phyloP scores from a whole-genome alignment of 2,797 vertebrate genomes.

The Hydrolagus colliei region DNA sequence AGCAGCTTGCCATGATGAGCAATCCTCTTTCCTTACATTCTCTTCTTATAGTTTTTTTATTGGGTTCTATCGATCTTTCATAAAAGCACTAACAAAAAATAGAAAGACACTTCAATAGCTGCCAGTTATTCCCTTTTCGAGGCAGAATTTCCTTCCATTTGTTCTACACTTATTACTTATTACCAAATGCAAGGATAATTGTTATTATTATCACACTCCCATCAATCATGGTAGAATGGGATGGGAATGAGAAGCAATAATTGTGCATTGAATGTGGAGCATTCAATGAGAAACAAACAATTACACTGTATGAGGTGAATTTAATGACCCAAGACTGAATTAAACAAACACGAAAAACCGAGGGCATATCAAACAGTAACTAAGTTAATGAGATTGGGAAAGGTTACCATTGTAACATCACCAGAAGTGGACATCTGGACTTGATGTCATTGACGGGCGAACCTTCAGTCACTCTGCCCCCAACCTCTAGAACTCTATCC shows the following conservation, averaged over 20 bases:
- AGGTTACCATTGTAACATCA: too few species aligned
- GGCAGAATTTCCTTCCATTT: background rate
- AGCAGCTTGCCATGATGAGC: background rate
- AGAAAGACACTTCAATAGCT: background rate
- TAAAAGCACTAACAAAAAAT: background rate
- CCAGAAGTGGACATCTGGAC: too few species aligned
- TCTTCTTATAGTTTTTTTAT: background rate
- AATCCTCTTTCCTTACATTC: background rate
- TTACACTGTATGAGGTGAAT: background rate
- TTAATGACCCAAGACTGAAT: background rate
- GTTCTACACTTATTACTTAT: background rate
- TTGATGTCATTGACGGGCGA: too few species aligned
- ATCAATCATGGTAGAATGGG: background rate
- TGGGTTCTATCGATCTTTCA: background rate
- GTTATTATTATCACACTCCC: background rate
- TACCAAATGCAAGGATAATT: background rate
- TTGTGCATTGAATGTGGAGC: background rate
- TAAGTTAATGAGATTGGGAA: too few species aligned
- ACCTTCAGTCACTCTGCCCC: too few species aligned
- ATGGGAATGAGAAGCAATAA: background rate
- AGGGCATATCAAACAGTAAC: too few species aligned
- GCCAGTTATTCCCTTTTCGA: background rate
- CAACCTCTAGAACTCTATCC: too few species aligned
- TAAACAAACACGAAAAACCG: too few species aligned
- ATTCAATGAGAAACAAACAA: background rate